Evolutionary conservation across 2,888 invertebrate species (phyloP).

Genomic region (Macrostomum cliftonense): DNA sequence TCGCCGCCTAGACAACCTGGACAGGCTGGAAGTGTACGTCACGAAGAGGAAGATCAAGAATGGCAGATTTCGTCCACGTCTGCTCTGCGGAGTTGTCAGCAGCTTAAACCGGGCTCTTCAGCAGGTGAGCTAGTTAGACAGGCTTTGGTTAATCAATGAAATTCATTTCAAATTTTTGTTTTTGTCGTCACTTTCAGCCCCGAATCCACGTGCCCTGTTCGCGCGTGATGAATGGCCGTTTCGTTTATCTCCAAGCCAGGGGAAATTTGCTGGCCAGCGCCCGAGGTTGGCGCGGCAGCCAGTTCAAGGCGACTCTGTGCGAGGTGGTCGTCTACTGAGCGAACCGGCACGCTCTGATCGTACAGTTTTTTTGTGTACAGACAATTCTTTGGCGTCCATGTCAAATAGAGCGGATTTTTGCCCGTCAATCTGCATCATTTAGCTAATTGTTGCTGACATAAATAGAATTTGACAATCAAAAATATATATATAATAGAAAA

Average conservation of each 20-base stretch:
- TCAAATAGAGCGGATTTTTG: too few relatives aligned
- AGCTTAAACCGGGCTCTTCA: too few relatives aligned
- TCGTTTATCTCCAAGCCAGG: constrained; percentile 41
- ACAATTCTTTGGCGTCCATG: too few relatives aligned
- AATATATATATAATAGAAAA: too few relatives aligned
- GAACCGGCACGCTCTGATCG: too few relatives aligned
- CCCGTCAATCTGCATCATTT: too few relatives aligned
- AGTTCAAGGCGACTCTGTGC: constrained; percentile 42
- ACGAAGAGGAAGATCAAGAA: background rate
- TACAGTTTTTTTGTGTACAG: too few relatives aligned
- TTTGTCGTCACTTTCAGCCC: constrained; percentile 30
- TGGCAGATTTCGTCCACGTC: background rate
- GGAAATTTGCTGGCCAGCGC: constrained; percentile 41
- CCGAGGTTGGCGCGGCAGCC: constrained; percentile 38
- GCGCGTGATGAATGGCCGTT: constrained; percentile 35
- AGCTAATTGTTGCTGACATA: too few relatives aligned
- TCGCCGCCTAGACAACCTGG: background rate
- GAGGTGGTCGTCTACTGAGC: constrained; percentile 41
- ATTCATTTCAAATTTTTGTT: background rate
- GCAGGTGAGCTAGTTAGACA: too few relatives aligned
- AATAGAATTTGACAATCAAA: too few relatives aligned
- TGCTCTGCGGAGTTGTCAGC: background rate
- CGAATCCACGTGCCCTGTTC: constrained; percentile 40
- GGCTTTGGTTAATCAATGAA: background rate
- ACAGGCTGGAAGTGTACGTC: background rate